Evolutionary conservation across 2,113 vertebrate genomes (phyloP).

Genomic region (Hippolais icterina): DNA sequence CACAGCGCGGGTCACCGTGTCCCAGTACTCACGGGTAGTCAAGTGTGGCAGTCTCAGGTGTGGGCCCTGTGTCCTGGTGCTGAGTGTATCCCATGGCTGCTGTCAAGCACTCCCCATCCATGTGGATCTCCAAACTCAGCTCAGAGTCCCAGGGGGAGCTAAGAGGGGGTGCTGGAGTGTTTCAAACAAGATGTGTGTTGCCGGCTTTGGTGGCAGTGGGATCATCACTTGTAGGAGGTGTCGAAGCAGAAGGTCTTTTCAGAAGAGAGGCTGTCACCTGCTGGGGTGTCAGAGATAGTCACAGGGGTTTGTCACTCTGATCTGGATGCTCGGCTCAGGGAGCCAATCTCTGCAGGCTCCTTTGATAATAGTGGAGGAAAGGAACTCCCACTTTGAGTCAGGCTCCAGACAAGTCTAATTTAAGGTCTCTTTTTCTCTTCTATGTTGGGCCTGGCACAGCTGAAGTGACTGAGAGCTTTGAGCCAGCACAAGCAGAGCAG

Average conservation of each 20-base stretch:
- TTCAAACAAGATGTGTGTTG: neutral
- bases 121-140: neutral
- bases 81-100: rapidly evolving
- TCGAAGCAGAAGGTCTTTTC: neutral
- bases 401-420: neutral
- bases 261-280: neutral
- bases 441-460: neutral
- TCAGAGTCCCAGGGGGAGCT: neutral
- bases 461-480: neutral
- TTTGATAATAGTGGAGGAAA: neutral
- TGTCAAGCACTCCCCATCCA: neutral
- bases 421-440: neutral
- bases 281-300: neutral
- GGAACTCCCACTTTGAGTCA: neutral
- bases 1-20: rapidly evolving
- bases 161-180: neutral
- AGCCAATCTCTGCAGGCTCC: neutral
- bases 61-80: neutral
- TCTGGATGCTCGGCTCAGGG: rapidly evolving
- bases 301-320: neutral
- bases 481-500: neutral
- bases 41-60: rapidly evolving
- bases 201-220: neutral
- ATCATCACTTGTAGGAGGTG: neutral
- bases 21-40: rapidly evolving